Percentiles rank a stretch among this genome's conserved stretches.
Evolutionary conservation across 2,888 invertebrate genomes (phyloP).

Genomic region (Dynastes hyllus): DNA sequence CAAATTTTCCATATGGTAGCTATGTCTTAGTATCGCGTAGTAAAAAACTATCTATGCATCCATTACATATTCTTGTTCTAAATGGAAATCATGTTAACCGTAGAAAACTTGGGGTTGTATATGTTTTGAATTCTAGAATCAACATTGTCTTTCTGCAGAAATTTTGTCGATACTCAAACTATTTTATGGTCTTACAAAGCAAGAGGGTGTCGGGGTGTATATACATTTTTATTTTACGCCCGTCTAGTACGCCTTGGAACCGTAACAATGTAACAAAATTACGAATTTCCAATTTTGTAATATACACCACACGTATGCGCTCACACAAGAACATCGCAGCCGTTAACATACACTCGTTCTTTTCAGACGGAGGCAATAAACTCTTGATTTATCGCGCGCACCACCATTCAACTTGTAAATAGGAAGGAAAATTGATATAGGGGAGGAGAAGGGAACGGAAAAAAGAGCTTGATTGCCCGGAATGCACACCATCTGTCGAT

Average conservation of each 20-base stretch:
- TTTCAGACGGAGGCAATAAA: slow-evolving; percentile 48
- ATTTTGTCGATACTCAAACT: slow-evolving; percentile 1
- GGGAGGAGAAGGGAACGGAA: slow-evolving; percentile 26
- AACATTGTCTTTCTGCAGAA: slow-evolving; percentile 16
- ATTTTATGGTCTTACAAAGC: slow-evolving; percentile 24
- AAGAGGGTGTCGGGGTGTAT: slow-evolving; percentile 11
- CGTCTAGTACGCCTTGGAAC: slow-evolving; percentile 24
- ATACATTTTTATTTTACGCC: slow-evolving; percentile 30
- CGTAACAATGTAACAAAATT: slow-evolving; percentile 44
- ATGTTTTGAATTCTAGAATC: not conserved
- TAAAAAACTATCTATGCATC: too few relatives aligned
- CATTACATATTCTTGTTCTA: too few relatives aligned
- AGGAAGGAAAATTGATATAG: slow-evolving; percentile 48
- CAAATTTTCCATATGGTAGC: too few relatives aligned
- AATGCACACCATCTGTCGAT: slow-evolving; percentile 47
- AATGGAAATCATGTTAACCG: too few relatives aligned
- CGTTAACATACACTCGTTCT: slow-evolving; percentile 26
- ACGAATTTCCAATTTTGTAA: slow-evolving; percentile 46
- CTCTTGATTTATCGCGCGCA: slow-evolving; percentile 46
- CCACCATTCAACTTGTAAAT: slow-evolving; percentile 48
- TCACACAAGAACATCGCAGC: not conserved
- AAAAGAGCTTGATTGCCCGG: slow-evolving; percentile 42
- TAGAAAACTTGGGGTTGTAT: too few relatives aligned
- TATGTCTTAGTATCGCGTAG: too few relatives aligned
- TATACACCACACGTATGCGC: slow-evolving; percentile 21